These are phyloP conservation scores for Anguilla rostrata DNA, from an alignment of 2,113 vertebrate species.

Conservation along the genomic window DNA sequence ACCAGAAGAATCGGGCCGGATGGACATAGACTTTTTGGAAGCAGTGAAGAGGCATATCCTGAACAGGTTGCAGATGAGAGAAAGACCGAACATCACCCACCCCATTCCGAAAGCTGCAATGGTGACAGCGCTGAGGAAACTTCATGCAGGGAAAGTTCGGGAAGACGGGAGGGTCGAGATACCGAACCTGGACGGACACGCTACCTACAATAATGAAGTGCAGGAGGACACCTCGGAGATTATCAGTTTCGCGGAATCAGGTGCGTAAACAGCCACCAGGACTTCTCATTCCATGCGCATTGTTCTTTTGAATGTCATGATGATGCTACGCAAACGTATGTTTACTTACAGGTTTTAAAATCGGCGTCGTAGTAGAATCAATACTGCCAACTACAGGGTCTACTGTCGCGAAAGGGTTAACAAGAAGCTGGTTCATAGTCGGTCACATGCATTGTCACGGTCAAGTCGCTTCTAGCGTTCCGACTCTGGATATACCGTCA, in stretches of 20 bases:
- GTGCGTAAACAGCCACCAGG: conserved; percentile 58
- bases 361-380: neutral
- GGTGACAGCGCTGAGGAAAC: conserved; percentile 93
- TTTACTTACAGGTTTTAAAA: neutral
- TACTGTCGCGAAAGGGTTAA: conserved; percentile 2
- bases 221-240: conserved; percentile 88
- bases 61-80: conserved; percentile 89
- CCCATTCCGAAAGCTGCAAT: conserved; percentile 91
- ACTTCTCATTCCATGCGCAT: neutral
- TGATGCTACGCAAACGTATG: neutral
- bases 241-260: conserved; percentile 97
- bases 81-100: conserved; percentile 94
- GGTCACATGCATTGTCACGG: conserved; percentile 2
- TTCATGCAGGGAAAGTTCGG: conserved; percentile 90
- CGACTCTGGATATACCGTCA: neutral
- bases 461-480: neutral
- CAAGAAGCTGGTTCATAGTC: conserved; percentile 6
- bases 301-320: neutral
- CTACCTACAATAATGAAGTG: conserved; percentile 77
- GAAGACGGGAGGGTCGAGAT: conserved; percentile 94
- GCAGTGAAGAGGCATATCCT: conserved; percentile 96
- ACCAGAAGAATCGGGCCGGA: conserved; percentile 76
- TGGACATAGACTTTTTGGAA: conserved; percentile 89
- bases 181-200: conserved; percentile 88
- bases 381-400: too few species aligned